Percentiles rank a stretch among this genome's conserved stretches.
Evolutionary conservation across 2,113 vertebrate genomes (phyloP).

Genomic region (Paraplagusia blochii): DNA sequence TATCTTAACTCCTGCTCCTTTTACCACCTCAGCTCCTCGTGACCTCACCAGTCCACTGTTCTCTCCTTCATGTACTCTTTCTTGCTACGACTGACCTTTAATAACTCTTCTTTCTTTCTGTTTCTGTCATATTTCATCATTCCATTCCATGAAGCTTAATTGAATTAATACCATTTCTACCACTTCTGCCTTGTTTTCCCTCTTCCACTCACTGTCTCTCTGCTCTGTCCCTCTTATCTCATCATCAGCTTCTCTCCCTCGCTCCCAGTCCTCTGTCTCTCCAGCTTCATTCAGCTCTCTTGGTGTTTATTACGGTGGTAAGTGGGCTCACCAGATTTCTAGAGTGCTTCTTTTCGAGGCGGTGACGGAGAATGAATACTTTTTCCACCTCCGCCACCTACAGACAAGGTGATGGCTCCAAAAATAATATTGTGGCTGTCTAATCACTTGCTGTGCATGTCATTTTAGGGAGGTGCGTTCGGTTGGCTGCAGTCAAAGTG

Average conservation of each 20-base stretch:
- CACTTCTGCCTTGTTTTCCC: background rate
- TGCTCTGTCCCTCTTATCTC: slow-evolving; percentile 32
- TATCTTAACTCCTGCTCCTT: no score
- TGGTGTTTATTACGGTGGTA: slow-evolving; percentile 54
- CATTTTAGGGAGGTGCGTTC: slow-evolving; percentile 9
- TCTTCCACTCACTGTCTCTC: slow-evolving; percentile 1
- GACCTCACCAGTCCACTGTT: no score
- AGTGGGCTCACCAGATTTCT: slow-evolving; percentile 51
- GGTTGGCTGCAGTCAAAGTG: background rate
- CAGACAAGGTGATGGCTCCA: slow-evolving; percentile 44
- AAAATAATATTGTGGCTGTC: slow-evolving; percentile 42
- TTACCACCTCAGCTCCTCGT: no score
- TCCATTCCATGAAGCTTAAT: slow-evolving; percentile 1
- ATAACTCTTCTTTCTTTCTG: no score
- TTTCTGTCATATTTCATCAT: slow-evolving; percentile 10
- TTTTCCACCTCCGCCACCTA: slow-evolving; percentile 56
- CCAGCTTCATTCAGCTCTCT: slow-evolving; percentile 30
- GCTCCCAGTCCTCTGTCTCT: slow-evolving; percentile 29
- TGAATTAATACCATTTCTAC: slow-evolving; percentile 19
- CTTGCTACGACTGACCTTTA: no score
- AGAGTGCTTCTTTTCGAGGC: slow-evolving; percentile 47
- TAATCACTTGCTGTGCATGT: slow-evolving; percentile 31
- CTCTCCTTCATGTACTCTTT: background rate
- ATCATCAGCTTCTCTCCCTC: slow-evolving; percentile 32
- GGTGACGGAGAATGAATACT: slow-evolving; percentile 43